Percentiles rank a stretch among this genome's conserved stretches.
Evolutionary conservation across 2,888 invertebrate species (phyloP).

Genomic region (Scrobipalpa costella): DNA sequence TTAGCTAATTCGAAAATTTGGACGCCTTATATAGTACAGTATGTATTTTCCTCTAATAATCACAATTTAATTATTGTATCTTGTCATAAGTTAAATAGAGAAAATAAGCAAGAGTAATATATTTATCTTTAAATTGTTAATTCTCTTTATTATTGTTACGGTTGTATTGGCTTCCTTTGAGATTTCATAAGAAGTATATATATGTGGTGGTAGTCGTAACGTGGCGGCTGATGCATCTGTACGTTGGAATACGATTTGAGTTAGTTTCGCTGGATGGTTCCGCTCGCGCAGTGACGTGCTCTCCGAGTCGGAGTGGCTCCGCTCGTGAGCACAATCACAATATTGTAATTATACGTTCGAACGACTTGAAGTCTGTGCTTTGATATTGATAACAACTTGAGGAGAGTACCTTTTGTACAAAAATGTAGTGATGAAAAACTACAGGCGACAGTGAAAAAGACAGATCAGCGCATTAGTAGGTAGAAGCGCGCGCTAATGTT

Average conservation of each 20-base stretch:
- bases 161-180: slow-evolving; percentile 35
- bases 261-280: slow-evolving; percentile 3
- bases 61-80: slow-evolving; percentile 76
- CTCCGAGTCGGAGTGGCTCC: no score
- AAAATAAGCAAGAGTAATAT: slow-evolving; percentile 34
- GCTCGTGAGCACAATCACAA: no score
- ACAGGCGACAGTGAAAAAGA: no score
- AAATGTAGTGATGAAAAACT: no score
- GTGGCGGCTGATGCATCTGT: slow-evolving; percentile 32
- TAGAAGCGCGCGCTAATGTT: no score
- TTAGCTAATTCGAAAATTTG: slow-evolving; percentile 68
- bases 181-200: slow-evolving; percentile 27
- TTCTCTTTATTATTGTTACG: slow-evolving; percentile 37
- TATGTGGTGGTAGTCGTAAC: slow-evolving; percentile 21
- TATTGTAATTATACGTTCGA: no score
- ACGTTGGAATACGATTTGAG: not conserved
- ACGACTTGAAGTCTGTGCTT: no score
- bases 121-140: slow-evolving; percentile 33
- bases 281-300: not conserved
- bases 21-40: slow-evolving; percentile 74
- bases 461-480: no score
- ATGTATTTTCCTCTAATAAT: slow-evolving; percentile 55
- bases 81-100: slow-evolving; percentile 60
- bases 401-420: no score
- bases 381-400: no score